A percentile compares a stretch with the other conserved stretches of the same genome.
Evolutionary conservation across 1,140 invertebrate species (phyloP).

Genomic region (Littorina saxatilis): DNA sequence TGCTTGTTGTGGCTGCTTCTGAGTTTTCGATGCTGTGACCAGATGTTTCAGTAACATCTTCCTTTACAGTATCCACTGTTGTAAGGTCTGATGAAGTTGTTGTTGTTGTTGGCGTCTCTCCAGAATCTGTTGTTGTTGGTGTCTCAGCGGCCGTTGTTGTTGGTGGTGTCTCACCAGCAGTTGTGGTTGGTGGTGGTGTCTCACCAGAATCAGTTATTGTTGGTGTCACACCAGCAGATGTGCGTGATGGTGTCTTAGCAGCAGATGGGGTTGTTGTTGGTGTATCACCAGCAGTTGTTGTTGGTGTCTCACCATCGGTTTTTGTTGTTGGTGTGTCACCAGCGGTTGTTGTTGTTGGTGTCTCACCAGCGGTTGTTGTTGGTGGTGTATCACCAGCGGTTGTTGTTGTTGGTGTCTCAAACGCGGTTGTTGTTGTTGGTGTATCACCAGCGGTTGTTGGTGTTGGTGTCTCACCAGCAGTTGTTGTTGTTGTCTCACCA

Average conservation of each 20-base stretch:
- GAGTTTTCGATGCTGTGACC: neutral
- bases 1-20: too few species aligned
- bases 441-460: constrained; percentile 4
- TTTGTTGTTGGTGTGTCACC: constrained; percentile 17
- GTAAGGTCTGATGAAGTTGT: neutral
- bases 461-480: neutral
- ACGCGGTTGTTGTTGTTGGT: neutral
- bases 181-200: neutral
- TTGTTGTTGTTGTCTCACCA: neutral
- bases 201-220: neutral
- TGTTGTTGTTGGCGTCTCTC: neutral
- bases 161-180: neutral
- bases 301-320: neutral
- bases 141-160: neutral
- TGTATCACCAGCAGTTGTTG: constrained; percentile 10
- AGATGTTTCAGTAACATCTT: neutral
- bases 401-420: neutral
- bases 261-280: constrained; percentile 17
- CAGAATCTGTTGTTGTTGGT: constrained; percentile 14
- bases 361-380: neutral
- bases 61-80: neutral
- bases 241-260: neutral
- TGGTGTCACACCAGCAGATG: neutral
- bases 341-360: neutral
- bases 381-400: too few species aligned